A percentile compares a stretch with the other conserved stretches of the same genome.
These are phyloP conservation scores for Jacana jacana DNA, from an alignment of 2,113 vertebrate genomes.

Conservation along the genomic window DNA sequence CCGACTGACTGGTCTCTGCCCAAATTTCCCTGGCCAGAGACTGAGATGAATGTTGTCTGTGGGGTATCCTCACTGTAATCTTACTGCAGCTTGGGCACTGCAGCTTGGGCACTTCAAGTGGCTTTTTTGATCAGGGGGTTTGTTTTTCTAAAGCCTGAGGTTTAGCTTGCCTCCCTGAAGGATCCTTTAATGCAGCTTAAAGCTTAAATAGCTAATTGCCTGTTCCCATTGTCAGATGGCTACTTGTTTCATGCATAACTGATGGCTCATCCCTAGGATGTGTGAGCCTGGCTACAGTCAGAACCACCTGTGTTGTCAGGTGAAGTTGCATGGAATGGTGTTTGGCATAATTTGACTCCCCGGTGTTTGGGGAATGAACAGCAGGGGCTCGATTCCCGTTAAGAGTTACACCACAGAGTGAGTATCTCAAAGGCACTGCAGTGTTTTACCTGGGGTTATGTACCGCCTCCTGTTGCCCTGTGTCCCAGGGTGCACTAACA, in stretches of 20 bases:
- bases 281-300: background rate
- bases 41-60: rapidly evolving
- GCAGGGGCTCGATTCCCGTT: background rate
- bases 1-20: background rate
- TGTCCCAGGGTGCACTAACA: background rate
- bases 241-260: background rate
- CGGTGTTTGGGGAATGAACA: background rate
- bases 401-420: too few species aligned
- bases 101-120: too few species aligned
- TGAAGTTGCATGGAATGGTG: background rate
- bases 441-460: background rate
- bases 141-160: too few species aligned
- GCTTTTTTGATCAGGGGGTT: background rate
- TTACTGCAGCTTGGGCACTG: background rate
- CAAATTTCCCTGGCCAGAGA: rapidly evolving
- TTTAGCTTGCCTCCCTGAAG: background rate
- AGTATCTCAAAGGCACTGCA: background rate
- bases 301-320: background rate
- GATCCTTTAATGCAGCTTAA: background rate
- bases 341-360: background rate
- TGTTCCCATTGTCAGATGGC: background rate
- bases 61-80: background rate
- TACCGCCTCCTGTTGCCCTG: too few species aligned
- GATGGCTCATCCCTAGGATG: background rate
- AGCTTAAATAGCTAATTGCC: background rate